phyloP scores from a whole-genome alignment of 2,113 vertebrate species.

The Malurus melanocephalus region DNA sequence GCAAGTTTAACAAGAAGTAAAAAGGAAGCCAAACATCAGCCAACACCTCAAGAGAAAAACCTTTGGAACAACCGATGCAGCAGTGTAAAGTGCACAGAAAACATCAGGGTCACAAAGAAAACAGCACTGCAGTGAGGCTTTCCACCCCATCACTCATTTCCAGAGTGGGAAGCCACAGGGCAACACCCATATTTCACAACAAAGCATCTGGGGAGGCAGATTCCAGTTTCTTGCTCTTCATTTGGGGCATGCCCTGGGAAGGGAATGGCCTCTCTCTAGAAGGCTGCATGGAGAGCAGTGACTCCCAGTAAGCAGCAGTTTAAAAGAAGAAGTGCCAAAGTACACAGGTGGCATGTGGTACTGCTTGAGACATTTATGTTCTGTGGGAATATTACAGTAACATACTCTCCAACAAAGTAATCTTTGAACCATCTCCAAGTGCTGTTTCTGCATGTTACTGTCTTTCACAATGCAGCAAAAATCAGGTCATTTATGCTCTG shows the following conservation, averaged over 20 bases:
- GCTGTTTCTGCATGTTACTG: slow-evolving; percentile 42
- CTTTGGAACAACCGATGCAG: neutral
- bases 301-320: slow-evolving; percentile 7
- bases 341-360: slow-evolving; percentile 1
- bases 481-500: slow-evolving; percentile 33
- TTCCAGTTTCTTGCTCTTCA: neutral
- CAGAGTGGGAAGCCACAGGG: neutral
- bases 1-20: neutral
- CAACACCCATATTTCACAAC: neutral
- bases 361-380: neutral
- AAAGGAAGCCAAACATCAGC: neutral
- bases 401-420: neutral
- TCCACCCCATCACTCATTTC: neutral
- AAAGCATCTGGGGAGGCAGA: neutral
- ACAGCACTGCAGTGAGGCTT: neutral
- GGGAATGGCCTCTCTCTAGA: neutral
- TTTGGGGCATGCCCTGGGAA: neutral
- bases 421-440: slow-evolving; percentile 47
- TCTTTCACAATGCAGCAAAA: slow-evolving; percentile 53
- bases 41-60: neutral
- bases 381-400: slow-evolving; percentile 49
- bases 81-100: neutral
- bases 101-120: neutral
- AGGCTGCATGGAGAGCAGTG: neutral
- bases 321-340: slow-evolving; percentile 22